These are phyloP conservation scores for Parazoanthus atlanticus DNA, from an alignment of 92 coral and sea anemone genomes.

Conservation along the genomic window DNA sequence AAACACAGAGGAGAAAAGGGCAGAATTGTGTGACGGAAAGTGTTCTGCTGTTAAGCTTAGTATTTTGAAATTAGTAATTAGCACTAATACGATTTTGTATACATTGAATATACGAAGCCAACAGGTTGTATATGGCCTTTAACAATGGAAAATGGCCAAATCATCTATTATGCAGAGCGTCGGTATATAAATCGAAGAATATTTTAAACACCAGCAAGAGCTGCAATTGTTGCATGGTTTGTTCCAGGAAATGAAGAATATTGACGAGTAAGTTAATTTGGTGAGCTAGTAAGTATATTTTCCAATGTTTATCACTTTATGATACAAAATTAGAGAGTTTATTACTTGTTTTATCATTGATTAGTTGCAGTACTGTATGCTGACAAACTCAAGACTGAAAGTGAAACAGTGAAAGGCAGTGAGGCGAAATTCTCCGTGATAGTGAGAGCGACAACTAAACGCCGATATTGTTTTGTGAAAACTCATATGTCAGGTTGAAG, in stretches of 20 bases:
- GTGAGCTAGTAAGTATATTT: background rate
- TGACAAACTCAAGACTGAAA: background rate
- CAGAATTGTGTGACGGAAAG: too few species aligned
- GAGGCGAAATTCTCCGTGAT: background rate
- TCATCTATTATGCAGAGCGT: conserved; percentile 36
- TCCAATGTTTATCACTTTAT: too few species aligned
- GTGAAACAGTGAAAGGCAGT: background rate
- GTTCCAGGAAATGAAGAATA: background rate
- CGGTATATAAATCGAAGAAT: conserved; percentile 8
- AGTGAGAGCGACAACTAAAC: background rate
- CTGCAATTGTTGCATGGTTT: background rate
- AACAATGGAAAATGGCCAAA: conserved; percentile 3
- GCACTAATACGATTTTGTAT: background rate
- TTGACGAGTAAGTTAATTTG: background rate
- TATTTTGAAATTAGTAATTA: too few species aligned
- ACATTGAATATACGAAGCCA: background rate
- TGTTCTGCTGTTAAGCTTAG: too few species aligned
- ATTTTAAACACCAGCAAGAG: background rate
- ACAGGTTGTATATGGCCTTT: conserved; percentile 27
- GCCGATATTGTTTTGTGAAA: background rate
- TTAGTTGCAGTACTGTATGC: background rate
- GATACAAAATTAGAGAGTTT: too few species aligned
- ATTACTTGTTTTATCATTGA: too few species aligned
- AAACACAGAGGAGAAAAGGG: too few species aligned
- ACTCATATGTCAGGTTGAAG: background rate